A percentile compares a stretch with the other conserved stretches of the same genome.
Conservation (phyloP, 1,140 invertebrate genomes). For the Anastrepha ludens region DNA sequence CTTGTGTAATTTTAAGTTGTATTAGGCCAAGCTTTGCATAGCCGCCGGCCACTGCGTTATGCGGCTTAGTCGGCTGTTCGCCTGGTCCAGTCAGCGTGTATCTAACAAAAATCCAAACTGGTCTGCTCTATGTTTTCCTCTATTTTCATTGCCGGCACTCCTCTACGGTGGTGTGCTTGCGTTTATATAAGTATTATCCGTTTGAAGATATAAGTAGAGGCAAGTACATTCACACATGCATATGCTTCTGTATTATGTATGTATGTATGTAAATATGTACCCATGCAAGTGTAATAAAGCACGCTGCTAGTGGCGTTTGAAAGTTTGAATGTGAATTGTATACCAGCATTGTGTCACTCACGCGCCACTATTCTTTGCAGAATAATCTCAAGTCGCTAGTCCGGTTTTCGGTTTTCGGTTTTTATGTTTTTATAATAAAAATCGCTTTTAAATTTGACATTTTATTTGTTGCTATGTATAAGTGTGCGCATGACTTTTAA, state of each 20-base stretch:
- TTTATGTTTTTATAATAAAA: background rate
- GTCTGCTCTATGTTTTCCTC: background rate
- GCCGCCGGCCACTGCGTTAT: background rate
- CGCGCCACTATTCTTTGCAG: background rate
- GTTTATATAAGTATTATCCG: background rate
- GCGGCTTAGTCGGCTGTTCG: constrained; percentile 40
- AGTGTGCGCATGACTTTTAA: background rate
- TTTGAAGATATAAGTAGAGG: background rate
- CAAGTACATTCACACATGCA: background rate
- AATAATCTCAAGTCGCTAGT: constrained; percentile 4
- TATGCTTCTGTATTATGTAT: background rate
- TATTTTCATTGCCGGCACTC: background rate
- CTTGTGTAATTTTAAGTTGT: background rate
- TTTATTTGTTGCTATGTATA: background rate
- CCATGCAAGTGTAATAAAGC: background rate
- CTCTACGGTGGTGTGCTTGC: background rate
- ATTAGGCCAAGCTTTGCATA: constrained; percentile 41
- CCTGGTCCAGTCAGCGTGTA: constrained; percentile 40
- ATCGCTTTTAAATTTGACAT: background rate
- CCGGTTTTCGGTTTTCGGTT: constrained; percentile 42
- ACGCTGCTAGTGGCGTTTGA: background rate
- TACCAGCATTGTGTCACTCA: background rate
- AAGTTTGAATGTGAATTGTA: background rate
- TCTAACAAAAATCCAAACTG: constrained; percentile 43
- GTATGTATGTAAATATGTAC: background rate